Base-by-base conservation (phyloP, 2,797 vertebrate genomes). In the Sebastes paucispinis region DNA sequence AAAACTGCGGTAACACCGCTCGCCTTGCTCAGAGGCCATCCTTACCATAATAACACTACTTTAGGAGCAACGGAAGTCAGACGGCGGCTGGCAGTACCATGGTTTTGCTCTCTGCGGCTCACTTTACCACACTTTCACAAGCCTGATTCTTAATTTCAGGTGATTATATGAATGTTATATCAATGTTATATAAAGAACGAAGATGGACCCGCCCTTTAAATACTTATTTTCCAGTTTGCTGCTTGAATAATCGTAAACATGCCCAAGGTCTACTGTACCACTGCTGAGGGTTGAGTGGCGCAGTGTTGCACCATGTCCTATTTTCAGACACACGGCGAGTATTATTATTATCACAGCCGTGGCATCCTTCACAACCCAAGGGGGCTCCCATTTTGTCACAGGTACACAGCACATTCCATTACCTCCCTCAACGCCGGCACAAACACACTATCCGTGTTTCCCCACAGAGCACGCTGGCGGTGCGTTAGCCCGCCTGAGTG, bases 311-410 rank as follows among this genome's bases (percentile, higher is more conserved):
- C 79, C 72, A 9, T 80, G 87, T 78, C 86, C 90, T 81, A 86
- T 88, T 90, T 92, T 62, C 80, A 81, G 80, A 79, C 77, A 71
- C 77, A 47, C 18, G 22, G 73, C n/a, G 73, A 47, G 78, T 81
- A 65, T 82, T 87, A 85, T 84, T 91, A 79, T 85, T 83, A 79
- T 77, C 73, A 58, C 69, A 54, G 81, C 82, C 78, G 16, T 73
- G 75, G 85, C 84, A 90, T 87, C 81, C 84, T 89, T 89, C 85
- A 84, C 82, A 86, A 87, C 87, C 89, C 88, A 80, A 84, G 80
- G 82, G 89, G 89, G 77, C 82, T 85, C 80, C 83, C 50, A 6
- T 89, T 93, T 87, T 92, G 91, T 93, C 88, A 83, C 79, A 84
- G 89, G 87, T 90, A 89, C 86, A 84, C 85, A 72, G 43, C 73